Evolutionary conservation across 2,888 invertebrate genomes (phyloP).

Genomic region (Ophraella communa): DNA sequence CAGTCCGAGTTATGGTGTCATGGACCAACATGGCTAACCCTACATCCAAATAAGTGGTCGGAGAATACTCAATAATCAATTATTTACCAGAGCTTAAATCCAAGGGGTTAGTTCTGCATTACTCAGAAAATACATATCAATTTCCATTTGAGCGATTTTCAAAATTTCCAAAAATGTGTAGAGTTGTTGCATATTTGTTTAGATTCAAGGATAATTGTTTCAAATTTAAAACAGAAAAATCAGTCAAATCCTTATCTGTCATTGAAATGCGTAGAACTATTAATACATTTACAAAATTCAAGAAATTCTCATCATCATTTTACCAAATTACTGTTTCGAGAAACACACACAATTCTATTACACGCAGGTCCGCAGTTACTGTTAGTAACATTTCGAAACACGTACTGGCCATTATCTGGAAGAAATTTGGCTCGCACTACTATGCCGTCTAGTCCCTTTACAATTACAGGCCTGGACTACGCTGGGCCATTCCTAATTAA

Average conservation of each 20-base stretch:
- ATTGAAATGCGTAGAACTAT: not conserved
- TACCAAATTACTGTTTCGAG: no score
- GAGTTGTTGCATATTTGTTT: not conserved
- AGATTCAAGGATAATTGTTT: no score
- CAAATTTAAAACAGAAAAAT: not conserved
- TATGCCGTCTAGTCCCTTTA: no score
- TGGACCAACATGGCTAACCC: conserved; percentile 21
- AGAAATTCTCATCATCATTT: no score
- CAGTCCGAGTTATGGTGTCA: conserved; percentile 25
- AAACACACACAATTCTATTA: no score
- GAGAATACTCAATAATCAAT: not conserved
- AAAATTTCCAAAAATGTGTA: not conserved
- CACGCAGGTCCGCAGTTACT: no score
- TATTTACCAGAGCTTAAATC: conserved; percentile 12
- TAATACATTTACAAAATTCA: not conserved
- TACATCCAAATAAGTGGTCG: conserved; percentile 1
- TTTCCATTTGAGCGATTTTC: not conserved
- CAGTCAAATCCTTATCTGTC: not conserved
- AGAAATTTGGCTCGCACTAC: no score
- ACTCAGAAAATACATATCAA: not conserved
- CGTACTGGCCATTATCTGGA: no score
- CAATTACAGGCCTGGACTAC: no score
- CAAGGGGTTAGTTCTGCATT: not conserved
- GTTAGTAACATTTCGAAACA: no score
- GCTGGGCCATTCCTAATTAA: no score